Evolutionary conservation across 2,888 invertebrate species (phyloP).

Genomic region (Autographa gamma): DNA sequence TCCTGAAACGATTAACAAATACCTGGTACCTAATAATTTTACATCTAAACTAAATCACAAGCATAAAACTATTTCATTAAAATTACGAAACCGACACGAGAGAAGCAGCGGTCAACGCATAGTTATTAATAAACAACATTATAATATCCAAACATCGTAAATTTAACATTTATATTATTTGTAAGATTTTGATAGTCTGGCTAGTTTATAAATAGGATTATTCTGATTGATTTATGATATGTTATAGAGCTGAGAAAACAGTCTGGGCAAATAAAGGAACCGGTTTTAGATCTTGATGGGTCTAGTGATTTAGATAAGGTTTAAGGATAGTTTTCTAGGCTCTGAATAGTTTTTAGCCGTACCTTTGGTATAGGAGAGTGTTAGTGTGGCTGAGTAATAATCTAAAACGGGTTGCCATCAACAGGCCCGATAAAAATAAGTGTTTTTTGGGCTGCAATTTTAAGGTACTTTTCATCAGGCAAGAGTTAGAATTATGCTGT

Average conservation of each 20-base stretch:
- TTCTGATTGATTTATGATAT: not conserved
- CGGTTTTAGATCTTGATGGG: not conserved
- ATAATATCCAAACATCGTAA: not conserved
- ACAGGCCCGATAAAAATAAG: no score
- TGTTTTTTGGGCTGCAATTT: no score
- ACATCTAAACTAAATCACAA: not conserved
- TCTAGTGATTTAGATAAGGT: not conserved
- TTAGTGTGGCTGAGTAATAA: no score
- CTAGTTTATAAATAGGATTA: not conserved
- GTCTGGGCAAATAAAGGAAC: not conserved
- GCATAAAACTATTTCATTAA: not conserved
- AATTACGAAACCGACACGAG: not conserved
- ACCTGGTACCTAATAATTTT: no score
- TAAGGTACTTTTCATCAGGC: no score
- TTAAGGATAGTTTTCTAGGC: not conserved
- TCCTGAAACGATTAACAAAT: no score
- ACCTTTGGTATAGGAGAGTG: no score
- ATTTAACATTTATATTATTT: not conserved
- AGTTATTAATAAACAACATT: slow-evolving; percentile 2
- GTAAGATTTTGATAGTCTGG: not conserved
- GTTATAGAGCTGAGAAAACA: not conserved
- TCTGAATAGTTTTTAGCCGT: no score
- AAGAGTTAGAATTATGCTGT: no score
- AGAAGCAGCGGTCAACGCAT: not conserved
- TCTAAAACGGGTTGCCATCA: no score